Percentiles rank a stretch among this genome's conserved stretches.
phyloP scores from a whole-genome alignment of 92 coral and sea anemone genomes.

The Metridium senile region DNA sequence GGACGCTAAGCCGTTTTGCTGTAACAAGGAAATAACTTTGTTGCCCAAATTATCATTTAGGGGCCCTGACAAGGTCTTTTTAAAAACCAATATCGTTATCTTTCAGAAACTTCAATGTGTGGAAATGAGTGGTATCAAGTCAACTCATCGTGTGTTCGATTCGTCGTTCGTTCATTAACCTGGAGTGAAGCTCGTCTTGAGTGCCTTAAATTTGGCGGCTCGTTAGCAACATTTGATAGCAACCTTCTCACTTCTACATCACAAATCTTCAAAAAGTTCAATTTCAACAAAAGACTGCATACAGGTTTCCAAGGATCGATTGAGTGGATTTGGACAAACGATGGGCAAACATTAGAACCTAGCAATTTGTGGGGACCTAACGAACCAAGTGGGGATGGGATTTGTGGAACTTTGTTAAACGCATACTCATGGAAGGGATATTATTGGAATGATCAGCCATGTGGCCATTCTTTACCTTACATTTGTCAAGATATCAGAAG shows the following conservation, averaged over 20 bases:
- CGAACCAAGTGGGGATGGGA: constrained; percentile 20
- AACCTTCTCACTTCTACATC: neutral
- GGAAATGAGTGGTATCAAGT: constrained; percentile 18
- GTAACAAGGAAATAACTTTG: too few relatives aligned
- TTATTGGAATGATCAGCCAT: neutral
- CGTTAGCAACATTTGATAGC: constrained; percentile 8
- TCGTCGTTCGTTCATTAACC: neutral
- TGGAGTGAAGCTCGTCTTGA: constrained; percentile 9
- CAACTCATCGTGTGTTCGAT: constrained; percentile 16
- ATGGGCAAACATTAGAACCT: neutral
- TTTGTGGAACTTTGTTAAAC: constrained; percentile 26
- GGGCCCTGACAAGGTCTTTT: too few relatives aligned
- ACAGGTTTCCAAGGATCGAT: neutral
- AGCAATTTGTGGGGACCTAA: constrained; percentile 33
- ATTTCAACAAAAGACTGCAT: neutral
- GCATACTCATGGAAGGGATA: constrained; percentile 18
- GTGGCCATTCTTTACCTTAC: neutral
- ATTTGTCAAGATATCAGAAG: constrained; percentile 14
- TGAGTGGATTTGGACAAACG: constrained; percentile 16
- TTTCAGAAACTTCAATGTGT: constrained; percentile 17
- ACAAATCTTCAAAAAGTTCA: neutral
- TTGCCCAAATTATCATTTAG: too few relatives aligned
- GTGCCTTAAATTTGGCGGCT: constrained; percentile 8
- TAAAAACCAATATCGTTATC: neutral
- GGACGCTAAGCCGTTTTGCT: too few relatives aligned